Percentiles rank a stretch among this genome's conserved stretches.
phyloP scores from a whole-genome alignment of 2,113 vertebrate genomes.

The Notothenia coriiceps region DNA sequence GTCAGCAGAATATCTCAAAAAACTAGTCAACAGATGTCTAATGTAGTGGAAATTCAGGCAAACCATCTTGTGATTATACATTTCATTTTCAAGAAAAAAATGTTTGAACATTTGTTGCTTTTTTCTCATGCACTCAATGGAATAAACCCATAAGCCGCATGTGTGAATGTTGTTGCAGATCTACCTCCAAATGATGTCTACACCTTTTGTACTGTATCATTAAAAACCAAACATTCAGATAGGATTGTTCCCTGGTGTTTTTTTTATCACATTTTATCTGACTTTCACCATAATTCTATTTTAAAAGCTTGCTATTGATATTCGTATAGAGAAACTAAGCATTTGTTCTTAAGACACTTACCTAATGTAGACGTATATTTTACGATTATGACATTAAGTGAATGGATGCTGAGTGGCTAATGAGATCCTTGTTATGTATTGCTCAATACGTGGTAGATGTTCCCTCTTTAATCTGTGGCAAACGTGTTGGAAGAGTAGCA shows the following conservation, averaged over 20 bases:
- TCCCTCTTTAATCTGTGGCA: slow-evolving; percentile 30
- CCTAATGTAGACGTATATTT: background rate
- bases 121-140: slow-evolving; percentile 1
- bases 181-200: background rate
- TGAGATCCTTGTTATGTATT: slow-evolving; percentile 31
- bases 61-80: background rate
- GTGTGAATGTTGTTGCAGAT: background rate
- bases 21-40: background rate
- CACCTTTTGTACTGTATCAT: background rate
- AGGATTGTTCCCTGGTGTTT: background rate
- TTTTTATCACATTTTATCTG: slow-evolving; percentile 18
- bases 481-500: slow-evolving; percentile 36
- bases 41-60: background rate
- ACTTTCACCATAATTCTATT: background rate
- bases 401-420: slow-evolving; percentile 40
- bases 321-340: background rate
- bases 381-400: slow-evolving; percentile 4
- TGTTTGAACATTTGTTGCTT: background rate
- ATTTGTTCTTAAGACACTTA: slow-evolving; percentile 10
- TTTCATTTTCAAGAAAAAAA: background rate
- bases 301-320: background rate
- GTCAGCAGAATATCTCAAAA: background rate
- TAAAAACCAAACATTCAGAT: background rate
- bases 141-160: background rate
- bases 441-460: slow-evolving; percentile 15